Conservation (phyloP, 2,888 invertebrate species). For the Anthophora plumipes region DNA sequence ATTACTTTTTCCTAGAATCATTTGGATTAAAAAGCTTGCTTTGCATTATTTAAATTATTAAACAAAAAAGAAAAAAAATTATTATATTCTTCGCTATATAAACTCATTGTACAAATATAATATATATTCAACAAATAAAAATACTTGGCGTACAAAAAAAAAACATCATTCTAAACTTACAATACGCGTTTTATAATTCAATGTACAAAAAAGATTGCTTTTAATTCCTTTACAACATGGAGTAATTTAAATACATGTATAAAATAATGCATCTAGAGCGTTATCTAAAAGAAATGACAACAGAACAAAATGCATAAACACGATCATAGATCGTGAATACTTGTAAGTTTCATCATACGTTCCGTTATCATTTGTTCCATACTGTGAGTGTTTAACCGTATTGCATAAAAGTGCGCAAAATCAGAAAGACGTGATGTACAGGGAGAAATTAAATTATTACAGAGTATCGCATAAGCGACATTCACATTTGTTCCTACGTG, state of each 20-base stretch:
- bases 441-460: constrained; percentile 44
- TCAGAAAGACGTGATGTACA: constrained; percentile 24
- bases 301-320: constrained; percentile 30
- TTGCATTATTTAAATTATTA: constrained; percentile 13
- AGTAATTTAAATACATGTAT: constrained; percentile 33
- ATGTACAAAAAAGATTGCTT: constrained; percentile 45
- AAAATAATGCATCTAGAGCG: constrained; percentile 23
- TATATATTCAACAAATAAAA: constrained; percentile 43
- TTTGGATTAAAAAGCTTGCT: constrained; percentile 2
- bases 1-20: background rate
- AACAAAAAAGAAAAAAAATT: constrained; percentile 42
- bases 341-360: constrained; percentile 8
- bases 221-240: constrained; percentile 10
- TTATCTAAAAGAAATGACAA: constrained; percentile 25
- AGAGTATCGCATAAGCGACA: background rate
- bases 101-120: constrained; percentile 47
- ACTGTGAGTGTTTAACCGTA: background rate
- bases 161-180: constrained; percentile 26
- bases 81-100: constrained; percentile 23
- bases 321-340: background rate
- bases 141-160: constrained; percentile 19
- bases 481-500: background rate
- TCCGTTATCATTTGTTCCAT: constrained; percentile 34
- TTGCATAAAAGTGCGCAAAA: constrained; percentile 23
- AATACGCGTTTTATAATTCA: constrained; percentile 29